These are phyloP conservation scores for Lasioglossum marginatum DNA, from an alignment of 2,888 invertebrate genomes.

Conservation along the genomic window DNA sequence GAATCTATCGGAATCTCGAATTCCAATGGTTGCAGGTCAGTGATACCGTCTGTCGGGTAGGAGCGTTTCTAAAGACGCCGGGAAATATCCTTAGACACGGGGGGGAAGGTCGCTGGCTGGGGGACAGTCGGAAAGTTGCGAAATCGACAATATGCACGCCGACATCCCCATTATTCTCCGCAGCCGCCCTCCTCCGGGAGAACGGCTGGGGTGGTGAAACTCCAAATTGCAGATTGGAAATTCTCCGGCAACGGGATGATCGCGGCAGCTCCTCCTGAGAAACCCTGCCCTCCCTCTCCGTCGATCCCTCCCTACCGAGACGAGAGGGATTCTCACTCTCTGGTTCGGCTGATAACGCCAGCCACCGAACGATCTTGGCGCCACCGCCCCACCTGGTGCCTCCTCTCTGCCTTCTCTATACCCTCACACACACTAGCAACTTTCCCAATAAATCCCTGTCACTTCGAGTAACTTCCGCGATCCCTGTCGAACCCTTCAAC, in stretches of 20 bases:
- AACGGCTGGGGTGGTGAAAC: slow-evolving; percentile 64
- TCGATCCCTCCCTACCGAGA: not conserved
- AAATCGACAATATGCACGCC: slow-evolving; percentile 62
- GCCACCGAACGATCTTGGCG: slow-evolving; percentile 53
- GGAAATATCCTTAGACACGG: not conserved
- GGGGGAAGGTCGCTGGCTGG: slow-evolving; percentile 11
- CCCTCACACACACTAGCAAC: slow-evolving; percentile 63
- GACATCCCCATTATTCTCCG: slow-evolving; percentile 64
- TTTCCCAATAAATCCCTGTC: slow-evolving; percentile 77
- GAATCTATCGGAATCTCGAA: not conserved
- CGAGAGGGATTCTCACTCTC: slow-evolving; percentile 43
- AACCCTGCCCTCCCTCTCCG: slow-evolving; percentile 34
- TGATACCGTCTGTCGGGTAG: not conserved
- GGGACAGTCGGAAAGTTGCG: slow-evolving; percentile 51
- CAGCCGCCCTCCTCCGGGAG: slow-evolving; percentile 29
- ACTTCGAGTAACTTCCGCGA: slow-evolving; percentile 74
- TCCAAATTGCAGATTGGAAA: slow-evolving; percentile 76
- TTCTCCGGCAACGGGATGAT: slow-evolving; percentile 62
- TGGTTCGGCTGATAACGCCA: slow-evolving; percentile 52
- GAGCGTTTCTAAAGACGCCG: not conserved
- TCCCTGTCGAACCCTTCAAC: slow-evolving; percentile 66
- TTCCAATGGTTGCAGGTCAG: not conserved
- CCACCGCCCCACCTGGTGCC: slow-evolving; percentile 53
- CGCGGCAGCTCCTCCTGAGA: slow-evolving; percentile 49
- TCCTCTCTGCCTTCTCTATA: not conserved